Evolutionary conservation across 2,888 invertebrate genomes (phyloP), one percentile per base, ranked within the genome.

Genomic region (Microchrysa polita): DNA sequence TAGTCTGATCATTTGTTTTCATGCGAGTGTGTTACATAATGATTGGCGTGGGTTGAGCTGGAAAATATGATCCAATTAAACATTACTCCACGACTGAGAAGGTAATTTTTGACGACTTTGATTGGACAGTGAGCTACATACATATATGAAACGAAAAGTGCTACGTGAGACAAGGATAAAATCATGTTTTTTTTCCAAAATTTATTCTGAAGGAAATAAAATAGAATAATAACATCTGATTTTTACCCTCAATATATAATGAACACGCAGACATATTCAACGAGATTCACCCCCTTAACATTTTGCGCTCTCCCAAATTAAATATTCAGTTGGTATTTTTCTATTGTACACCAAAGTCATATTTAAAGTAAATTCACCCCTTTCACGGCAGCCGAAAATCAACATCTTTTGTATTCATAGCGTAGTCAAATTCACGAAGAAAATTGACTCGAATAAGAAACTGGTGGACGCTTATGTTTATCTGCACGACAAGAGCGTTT

Each of bases 381-480:
- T 52, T 67, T 53, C 18, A 53, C 20, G 18, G 14, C 22, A 7
- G 16, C 12, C 48, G 14, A 48, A 48, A 53, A 52, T 27, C 27
- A 34, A 23, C 52, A 23, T 53, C 53, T 67, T n/a, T 53, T 48
- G 18, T 67, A 67, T 67, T 67, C 67, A 67, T 67, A 16, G 44
- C 34, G 27, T 53, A 40, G 53, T 52, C 40, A 40, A 61, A 61
- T 16, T 40, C n/a, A 12, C 7, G 9, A n/a, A 61, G 16, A 10
- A 40, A 60, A 27, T 60, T 16, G 5, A 48, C 4, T 48, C 12
- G 48, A n/a, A n/a, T 48, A 48, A 48, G 48, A 10, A 48, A 48
- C 12, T 12, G 12, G 16, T 2, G 5, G 27, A 22, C 2, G 27
- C 5, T 34, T 34, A 7, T 34, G 27, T 34, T 34, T 34, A 34